phyloP scores from a whole-genome alignment of 1,140 invertebrate genomes.

The Dendroctonus ponderosae region DNA sequence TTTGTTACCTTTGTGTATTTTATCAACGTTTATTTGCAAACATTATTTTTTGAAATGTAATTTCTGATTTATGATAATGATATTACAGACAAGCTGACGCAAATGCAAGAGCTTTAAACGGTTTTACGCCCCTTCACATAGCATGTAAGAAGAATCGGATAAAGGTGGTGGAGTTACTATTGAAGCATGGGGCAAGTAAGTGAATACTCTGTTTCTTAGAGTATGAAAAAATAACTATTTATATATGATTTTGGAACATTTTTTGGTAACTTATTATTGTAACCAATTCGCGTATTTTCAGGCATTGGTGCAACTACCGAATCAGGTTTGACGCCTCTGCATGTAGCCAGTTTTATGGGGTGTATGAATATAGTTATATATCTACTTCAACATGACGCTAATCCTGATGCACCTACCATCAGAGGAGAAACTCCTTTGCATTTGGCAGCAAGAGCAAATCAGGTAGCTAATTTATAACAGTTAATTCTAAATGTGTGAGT shows the following conservation, averaged over 20 bases:
- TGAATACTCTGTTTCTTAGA: background rate
- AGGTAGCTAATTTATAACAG: conserved; percentile 48
- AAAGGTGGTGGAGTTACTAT: conserved; percentile 89
- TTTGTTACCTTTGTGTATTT: background rate
- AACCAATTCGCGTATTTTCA: conserved; percentile 34
- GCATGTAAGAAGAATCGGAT: conserved; percentile 98
- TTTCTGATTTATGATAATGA: too few species aligned
- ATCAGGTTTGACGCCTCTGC: conserved; percentile 91
- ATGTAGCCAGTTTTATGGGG: conserved; percentile 98
- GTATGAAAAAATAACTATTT: too few species aligned
- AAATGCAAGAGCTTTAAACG: conserved; percentile 91
- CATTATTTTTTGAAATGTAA: too few species aligned
- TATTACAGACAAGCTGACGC: conserved; percentile 84
- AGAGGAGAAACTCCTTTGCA: conserved; percentile 96
- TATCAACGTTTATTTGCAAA: background rate
- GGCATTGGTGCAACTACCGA: conserved; percentile 67
- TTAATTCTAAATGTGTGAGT: background rate
- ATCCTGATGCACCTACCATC: conserved; percentile 94
- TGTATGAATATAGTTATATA: conserved; percentile 99
- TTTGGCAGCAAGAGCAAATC: conserved; percentile 93
- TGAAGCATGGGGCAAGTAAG: conserved; percentile 83
- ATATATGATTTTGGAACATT: background rate
- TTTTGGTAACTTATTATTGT: background rate
- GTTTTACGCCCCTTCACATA: conserved; percentile 94
- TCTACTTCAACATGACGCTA: conserved; percentile 92